phyloP scores from a whole-genome alignment of 2,888 invertebrate species.

The Hemistola chrysoprasaria region DNA sequence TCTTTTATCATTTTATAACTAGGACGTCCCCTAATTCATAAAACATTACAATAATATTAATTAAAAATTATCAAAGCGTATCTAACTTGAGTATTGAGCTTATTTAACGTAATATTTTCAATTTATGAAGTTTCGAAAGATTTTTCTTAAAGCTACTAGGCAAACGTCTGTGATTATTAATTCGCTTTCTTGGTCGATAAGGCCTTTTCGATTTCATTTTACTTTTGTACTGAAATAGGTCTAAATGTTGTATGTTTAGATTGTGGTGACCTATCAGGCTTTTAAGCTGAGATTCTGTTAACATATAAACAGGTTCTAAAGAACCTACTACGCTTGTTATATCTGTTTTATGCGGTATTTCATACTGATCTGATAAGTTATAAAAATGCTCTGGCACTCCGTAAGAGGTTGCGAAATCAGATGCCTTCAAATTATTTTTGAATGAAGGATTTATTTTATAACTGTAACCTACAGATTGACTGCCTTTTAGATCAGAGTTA shows the following conservation, averaged over 20 bases:
- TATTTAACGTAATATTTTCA: slow-evolving; percentile 25
- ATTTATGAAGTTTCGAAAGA: slow-evolving; percentile 51
- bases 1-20: too few relatives aligned
- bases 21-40: too few relatives aligned
- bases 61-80: too few relatives aligned
- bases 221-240: slow-evolving; percentile 48
- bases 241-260: slow-evolving; percentile 65
- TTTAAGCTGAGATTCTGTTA: slow-evolving; percentile 64
- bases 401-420: slow-evolving; percentile 24
- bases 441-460: slow-evolving; percentile 17
- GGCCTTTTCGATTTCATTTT: slow-evolving; percentile 22
- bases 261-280: slow-evolving; percentile 60
- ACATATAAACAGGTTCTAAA: slow-evolving; percentile 65
- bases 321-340: slow-evolving; percentile 25
- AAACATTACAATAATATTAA: too few relatives aligned
- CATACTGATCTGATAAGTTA: slow-evolving; percentile 21
- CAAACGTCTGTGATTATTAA: slow-evolving; percentile 38
- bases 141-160: slow-evolving; percentile 49
- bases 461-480: slow-evolving; percentile 24
- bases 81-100: too few relatives aligned
- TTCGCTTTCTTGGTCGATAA: slow-evolving; percentile 46
- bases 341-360: slow-evolving; percentile 23
- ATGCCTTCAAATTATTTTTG: slow-evolving; percentile 7
- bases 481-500: slow-evolving; percentile 20
- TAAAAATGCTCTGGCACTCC: slow-evolving; percentile 33